Evolutionary conservation across 1,140 invertebrate genomes (phyloP).

Genomic region (Procambarus clarkii): DNA sequence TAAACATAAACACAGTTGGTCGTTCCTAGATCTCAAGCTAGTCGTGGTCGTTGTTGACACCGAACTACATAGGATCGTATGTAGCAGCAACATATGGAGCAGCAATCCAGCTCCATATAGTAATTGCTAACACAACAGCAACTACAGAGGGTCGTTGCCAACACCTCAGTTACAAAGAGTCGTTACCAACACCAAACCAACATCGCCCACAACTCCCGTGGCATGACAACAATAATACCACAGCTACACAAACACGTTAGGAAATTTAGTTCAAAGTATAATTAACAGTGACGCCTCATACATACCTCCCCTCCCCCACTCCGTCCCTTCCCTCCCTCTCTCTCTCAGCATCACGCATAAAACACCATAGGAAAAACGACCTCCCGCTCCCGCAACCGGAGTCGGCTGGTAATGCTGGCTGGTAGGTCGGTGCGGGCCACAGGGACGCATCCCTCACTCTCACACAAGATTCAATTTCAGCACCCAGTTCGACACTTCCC

Average conservation of each 20-base stretch:
- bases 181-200: too few species aligned
- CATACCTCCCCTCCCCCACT: not conserved
- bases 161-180: too few species aligned
- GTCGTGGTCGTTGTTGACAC: too few species aligned
- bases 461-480: conserved; percentile 63
- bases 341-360: not conserved
- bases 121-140: too few species aligned
- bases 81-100: too few species aligned
- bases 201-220: not conserved
- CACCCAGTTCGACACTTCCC: conserved; percentile 54
- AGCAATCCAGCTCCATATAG: too few species aligned
- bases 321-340: not conserved
- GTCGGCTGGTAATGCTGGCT: not conserved
- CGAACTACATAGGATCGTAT: too few species aligned
- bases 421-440: not conserved
- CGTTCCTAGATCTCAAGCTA: too few species aligned
- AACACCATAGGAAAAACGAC: not conserved
- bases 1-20: too few species aligned
- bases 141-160: too few species aligned
- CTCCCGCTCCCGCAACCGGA: not conserved
- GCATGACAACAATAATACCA: not conserved
- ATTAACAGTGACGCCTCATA: conserved; percentile 19
- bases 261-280: not conserved
- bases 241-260: not conserved
- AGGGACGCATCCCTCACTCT: conserved; percentile 38